Base-by-base conservation (phyloP, 1,140 invertebrate species). In the Trichonephila inaurata region DNA sequence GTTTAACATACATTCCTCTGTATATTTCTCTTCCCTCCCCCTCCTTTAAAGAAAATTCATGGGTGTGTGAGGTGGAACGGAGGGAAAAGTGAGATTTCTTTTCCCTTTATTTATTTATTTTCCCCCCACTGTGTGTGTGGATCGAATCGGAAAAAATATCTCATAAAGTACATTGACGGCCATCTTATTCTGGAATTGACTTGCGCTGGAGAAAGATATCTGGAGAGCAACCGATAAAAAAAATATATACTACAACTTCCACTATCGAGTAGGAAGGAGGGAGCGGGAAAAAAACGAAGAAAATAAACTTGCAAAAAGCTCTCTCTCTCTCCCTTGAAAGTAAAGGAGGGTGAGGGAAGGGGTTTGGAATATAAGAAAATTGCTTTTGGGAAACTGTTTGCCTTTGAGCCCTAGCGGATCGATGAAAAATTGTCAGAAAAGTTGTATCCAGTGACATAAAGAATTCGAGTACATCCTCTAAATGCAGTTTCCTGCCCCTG, bases 391-490 rank as follows among this genome's bases (percentile, higher is more conserved):
- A 69, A 58, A 86, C 66, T 92, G 91, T 86, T 92, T 92, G 91
- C 82, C 81, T 64, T 83, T 58, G 60, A 28, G 62, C 61, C 24
- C 21, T 21, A 28, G 28, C 33, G 83, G 86, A 93, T 93, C 92
- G 92, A 92, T 89, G 86, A 88, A 93, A 93, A 93, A 93, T 93
- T 93, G 92, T 93, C 92, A 93, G 85, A 93, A 93, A 93, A 93
- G 85, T 93, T 89, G 86, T 89, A 93, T 93, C 85, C 69, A 88
- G 86, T 93, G 92, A 89, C 86, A 93, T 93, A 89, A 89, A 93
- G 92, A 93, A 93, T 93, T 93, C 92, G 92, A 93, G 92, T 88
- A 89, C 92, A 93, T 93, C 92, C 86, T 93, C 92, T 93, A 93
- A 93, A 93, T 88, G 92, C 86, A 93, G 92, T 93, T 93, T 89